A percentile compares a stretch with the other conserved stretches of the same genome.
phyloP scores from a whole-genome alignment of 2,888 invertebrate species.

The Tribolium freemani region DNA sequence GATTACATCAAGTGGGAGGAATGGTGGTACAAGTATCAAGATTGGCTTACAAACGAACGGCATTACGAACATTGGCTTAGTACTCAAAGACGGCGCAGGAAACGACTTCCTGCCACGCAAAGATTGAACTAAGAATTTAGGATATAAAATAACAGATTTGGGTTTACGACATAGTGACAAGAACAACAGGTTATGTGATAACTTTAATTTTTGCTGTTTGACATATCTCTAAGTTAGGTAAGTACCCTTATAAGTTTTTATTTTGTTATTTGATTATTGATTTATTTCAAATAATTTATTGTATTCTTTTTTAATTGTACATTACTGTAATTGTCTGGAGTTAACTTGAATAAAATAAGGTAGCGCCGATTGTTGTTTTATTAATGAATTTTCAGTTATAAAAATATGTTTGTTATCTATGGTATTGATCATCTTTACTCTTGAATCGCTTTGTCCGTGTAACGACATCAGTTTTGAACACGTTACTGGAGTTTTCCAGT shows the following conservation, averaged over 20 bases:
- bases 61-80: constrained; percentile 81
- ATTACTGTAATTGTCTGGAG: not conserved
- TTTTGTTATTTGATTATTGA: constrained; percentile 18
- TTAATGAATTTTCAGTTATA: not conserved
- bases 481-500: constrained; percentile 2
- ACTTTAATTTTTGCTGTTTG: constrained; percentile 34
- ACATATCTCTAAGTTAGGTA: constrained; percentile 20
- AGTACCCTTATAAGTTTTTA: constrained; percentile 9
- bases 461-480: constrained; percentile 29
- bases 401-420: not conserved
- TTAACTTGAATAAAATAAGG: not conserved
- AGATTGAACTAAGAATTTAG: constrained; percentile 66
- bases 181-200: constrained; percentile 42
- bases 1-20: constrained; percentile 95
- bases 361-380: not conserved
- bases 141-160: not conserved
- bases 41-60: constrained; percentile 88
- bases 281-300: constrained; percentile 25
- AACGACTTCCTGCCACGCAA: constrained; percentile 64
- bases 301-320: not conserved
- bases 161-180: constrained; percentile 14
- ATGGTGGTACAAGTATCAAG: constrained; percentile 95
- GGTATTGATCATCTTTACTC: constrained; percentile 8
- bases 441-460: constrained; percentile 7
- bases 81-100: constrained; percentile 64